These are phyloP conservation scores for Sebastes minor DNA, from an alignment of 2,797 vertebrate species.

Conservation along the genomic window DNA sequence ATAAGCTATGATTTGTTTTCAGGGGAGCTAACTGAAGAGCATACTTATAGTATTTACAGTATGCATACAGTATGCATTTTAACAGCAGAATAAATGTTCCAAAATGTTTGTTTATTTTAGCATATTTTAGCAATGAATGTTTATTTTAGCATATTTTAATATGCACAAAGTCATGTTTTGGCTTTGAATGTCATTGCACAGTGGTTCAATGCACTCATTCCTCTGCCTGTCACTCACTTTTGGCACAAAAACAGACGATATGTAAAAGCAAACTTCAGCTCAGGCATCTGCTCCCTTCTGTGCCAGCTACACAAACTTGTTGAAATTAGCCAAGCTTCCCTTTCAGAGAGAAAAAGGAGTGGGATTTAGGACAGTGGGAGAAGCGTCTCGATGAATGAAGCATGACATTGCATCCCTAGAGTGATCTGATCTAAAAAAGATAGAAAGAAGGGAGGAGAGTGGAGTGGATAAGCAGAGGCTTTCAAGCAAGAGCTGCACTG, in stretches of 20 bases:
- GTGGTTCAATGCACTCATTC: not conserved
- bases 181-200: not conserved
- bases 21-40: not conserved
- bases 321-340: constrained; percentile 46
- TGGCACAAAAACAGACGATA: constrained; percentile 22
- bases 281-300: constrained; percentile 27
- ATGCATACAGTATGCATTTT: not conserved
- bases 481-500: constrained; percentile 61
- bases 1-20: not conserved
- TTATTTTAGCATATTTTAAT: not conserved
- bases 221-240: constrained; percentile 13
- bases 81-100: not conserved
- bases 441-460: constrained; percentile 52
- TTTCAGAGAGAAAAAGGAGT: constrained; percentile 10
- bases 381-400: constrained; percentile 68
- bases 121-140: not conserved
- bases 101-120: not conserved
- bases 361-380: constrained; percentile 63
- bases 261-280: constrained; percentile 29
- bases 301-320: constrained; percentile 39
- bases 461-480: constrained; percentile 71
- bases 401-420: constrained; percentile 68
- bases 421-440: constrained; percentile 69
- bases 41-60: not conserved
- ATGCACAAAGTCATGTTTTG: not conserved